Evolutionary conservation across 1,140 invertebrate species (phyloP).

Genomic region (Solen grandis): DNA sequence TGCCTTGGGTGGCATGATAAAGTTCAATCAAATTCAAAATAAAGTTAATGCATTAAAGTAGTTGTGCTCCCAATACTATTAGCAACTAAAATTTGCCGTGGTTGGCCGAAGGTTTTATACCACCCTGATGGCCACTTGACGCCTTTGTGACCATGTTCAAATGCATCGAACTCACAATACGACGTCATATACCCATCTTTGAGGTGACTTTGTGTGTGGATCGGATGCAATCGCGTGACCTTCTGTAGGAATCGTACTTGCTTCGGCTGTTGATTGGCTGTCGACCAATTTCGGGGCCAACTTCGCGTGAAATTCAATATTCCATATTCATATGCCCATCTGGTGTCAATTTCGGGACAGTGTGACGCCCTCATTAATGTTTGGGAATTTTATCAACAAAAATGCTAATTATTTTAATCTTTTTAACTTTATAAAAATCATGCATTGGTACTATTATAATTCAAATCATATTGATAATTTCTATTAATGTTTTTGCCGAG

Average conservation of each 20-base stretch:
- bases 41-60: too few species aligned
- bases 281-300: slow-evolving; percentile 38
- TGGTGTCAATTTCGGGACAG: slow-evolving; percentile 57
- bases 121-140: slow-evolving; percentile 10
- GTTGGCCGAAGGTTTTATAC: not conserved
- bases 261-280: slow-evolving; percentile 39
- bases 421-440: too few species aligned
- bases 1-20: slow-evolving; percentile 20
- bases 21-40: not conserved
- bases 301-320: slow-evolving; percentile 55
- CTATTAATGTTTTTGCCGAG: too few species aligned
- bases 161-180: slow-evolving; percentile 24
- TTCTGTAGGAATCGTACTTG: slow-evolving; percentile 42
- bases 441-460: too few species aligned
- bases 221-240: slow-evolving; percentile 20
- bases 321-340: slow-evolving; percentile 53
- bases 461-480: too few species aligned
- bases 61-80: too few species aligned
- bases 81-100: too few species aligned
- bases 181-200: slow-evolving; percentile 8
- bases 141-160: slow-evolving; percentile 13
- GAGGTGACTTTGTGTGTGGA: too few species aligned
- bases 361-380: slow-evolving; percentile 49
- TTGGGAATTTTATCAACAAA: too few species aligned
- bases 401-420: too few species aligned